These are phyloP conservation scores for Drosophila merina DNA, from an alignment of 2,888 invertebrate genomes.

Conservation along the genomic window DNA sequence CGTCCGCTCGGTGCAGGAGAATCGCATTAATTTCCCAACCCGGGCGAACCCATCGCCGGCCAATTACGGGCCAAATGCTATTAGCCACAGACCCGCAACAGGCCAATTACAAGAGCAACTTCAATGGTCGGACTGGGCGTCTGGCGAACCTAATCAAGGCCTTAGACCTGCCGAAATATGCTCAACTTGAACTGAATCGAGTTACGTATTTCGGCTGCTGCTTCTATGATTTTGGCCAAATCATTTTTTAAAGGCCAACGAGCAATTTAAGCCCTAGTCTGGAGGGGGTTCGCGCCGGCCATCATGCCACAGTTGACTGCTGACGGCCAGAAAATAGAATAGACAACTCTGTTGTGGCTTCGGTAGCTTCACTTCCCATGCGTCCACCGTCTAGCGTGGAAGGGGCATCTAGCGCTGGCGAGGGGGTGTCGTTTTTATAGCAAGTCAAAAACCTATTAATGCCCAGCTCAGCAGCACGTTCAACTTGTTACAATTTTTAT, in stretches of 20 bases:
- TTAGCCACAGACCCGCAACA: constrained; percentile 60
- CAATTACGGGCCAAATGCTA: constrained; percentile 71
- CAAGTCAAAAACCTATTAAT: constrained; percentile 79
- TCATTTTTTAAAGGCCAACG: constrained; percentile 65
- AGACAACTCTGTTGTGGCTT: constrained; percentile 33
- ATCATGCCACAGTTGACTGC: constrained; percentile 17
- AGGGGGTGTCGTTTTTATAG: constrained; percentile 54
- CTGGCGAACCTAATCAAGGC: constrained; percentile 45
- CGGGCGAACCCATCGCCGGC: constrained; percentile 31
- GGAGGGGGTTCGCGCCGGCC: constrained; percentile 31
- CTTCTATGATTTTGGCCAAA: constrained; percentile 57
- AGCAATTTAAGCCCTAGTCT: constrained; percentile 56
- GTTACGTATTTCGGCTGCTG: constrained; percentile 53
- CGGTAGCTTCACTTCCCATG: neutral
- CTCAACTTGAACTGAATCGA: constrained; percentile 40
- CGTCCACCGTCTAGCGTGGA: neutral
- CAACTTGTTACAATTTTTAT: constrained; percentile 77
- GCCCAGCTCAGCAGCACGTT: constrained; percentile 70
- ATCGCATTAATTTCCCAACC: constrained; percentile 46
- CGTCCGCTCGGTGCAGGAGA: constrained; percentile 43
- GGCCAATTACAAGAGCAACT: constrained; percentile 47
- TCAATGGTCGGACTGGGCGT: constrained; percentile 1
- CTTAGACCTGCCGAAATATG: constrained; percentile 34
- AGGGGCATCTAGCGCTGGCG: neutral
- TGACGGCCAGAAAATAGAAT: constrained; percentile 1